Percentiles rank a stretch among this genome's conserved stretches.
These are phyloP conservation scores for Chelon labrosus DNA, from an alignment of 2,797 vertebrate genomes.

Conservation along the genomic window DNA sequence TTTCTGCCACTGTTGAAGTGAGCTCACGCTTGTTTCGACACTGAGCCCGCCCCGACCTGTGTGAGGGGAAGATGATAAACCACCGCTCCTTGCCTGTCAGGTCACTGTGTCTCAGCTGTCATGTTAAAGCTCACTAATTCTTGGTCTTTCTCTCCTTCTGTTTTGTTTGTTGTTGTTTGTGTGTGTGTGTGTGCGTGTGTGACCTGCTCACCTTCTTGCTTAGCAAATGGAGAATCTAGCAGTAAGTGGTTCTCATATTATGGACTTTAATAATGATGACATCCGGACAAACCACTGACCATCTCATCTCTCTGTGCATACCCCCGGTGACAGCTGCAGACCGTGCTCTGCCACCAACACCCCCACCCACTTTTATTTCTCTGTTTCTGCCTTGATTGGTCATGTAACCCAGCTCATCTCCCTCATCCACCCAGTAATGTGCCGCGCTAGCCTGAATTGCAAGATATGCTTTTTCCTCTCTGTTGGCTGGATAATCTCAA, in stretches of 20 bases:
- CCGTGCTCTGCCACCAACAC: conserved; percentile 41
- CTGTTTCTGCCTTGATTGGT: conserved; percentile 48
- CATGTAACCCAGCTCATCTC: conserved; percentile 52
- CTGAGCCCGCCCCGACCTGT: conserved; percentile 23
- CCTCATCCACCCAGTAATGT: conserved; percentile 42
- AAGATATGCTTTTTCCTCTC: conserved; percentile 9
- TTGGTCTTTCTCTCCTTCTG: conserved; percentile 94
- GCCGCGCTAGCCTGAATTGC: conserved; percentile 6
- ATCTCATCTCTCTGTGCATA: conserved; percentile 82
- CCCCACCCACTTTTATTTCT: conserved; percentile 30
- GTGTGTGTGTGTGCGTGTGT: conserved; percentile 21
- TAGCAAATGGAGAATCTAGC: conserved; percentile 99
- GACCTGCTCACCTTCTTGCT: conserved; percentile 99
- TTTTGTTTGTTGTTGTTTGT: conserved; percentile 88
- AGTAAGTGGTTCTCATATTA: conserved; percentile 99
- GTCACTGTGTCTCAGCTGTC: conserved; percentile 73
- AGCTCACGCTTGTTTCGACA: conserved; percentile 17
- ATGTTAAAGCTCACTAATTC: conserved; percentile 92
- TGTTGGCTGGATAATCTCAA: conserved; percentile 36
- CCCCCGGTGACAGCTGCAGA: conserved; percentile 58
- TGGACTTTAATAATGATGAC: conserved; percentile 85
- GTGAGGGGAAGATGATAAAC: conserved; percentile 29
- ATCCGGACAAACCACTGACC: conserved; percentile 83
- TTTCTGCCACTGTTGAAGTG: conserved; percentile 26
- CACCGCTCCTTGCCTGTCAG: conserved; percentile 45